Percentiles rank a stretch among this genome's conserved stretches.
Evolutionary conservation across 2,888 invertebrate species (phyloP).

Genomic region (Caenorhabditis sinica): DNA sequence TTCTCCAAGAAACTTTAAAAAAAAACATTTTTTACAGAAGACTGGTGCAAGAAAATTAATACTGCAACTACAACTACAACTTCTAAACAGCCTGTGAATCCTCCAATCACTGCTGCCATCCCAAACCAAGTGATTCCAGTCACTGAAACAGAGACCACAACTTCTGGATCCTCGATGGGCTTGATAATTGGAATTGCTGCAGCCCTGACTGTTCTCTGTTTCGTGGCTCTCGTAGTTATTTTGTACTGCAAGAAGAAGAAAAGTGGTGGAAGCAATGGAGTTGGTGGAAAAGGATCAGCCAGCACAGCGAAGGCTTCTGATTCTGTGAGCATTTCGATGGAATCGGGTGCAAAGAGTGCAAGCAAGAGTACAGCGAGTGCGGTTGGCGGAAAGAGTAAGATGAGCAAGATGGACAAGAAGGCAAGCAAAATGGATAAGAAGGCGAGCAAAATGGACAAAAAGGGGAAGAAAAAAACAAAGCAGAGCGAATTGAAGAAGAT

Average conservation of each 20-base stretch:
- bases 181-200: neutral
- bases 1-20: too few species aligned
- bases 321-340: neutral
- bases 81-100: neutral
- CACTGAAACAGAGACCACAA: neutral
- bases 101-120: neutral
- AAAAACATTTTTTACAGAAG: too few species aligned
- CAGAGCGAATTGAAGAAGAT: neutral
- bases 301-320: neutral
- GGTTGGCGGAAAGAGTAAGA: neutral
- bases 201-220: neutral
- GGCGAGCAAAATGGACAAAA: neutral
- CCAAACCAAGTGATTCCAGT: too few species aligned
- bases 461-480: too few species aligned
- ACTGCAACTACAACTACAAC: too few species aligned
- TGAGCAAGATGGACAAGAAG: neutral
- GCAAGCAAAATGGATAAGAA: neutral
- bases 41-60: too few species aligned
- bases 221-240: neutral
- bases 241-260: conserved; percentile 1
- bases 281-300: neutral
- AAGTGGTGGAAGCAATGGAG: neutral
- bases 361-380: neutral
- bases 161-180: neutral
- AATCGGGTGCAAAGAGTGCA: neutral